Conservation (phyloP, 2,113 vertebrate species). For the Cottus gobio region DNA sequence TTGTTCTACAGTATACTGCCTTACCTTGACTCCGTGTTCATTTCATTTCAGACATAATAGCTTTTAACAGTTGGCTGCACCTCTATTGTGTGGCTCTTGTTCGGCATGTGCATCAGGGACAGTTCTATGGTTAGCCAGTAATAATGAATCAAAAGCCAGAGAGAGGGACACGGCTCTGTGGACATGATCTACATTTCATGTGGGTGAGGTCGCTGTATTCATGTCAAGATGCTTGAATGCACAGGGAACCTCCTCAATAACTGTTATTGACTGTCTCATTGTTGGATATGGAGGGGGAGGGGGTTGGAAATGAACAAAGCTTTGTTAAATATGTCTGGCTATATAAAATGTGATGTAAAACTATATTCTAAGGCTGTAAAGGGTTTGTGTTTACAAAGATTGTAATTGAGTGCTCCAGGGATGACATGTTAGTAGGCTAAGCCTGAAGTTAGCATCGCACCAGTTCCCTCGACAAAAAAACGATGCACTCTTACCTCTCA, state of each 20-base stretch:
- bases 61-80: constrained; percentile 66
- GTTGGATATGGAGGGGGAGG: constrained; percentile 1
- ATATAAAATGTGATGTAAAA: background rate
- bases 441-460: background rate
- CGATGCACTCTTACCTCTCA: background rate
- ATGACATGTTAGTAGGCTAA: background rate
- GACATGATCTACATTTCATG: constrained; percentile 42
- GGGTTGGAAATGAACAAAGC: background rate
- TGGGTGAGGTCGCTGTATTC: constrained; percentile 32
- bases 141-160: constrained; percentile 63
- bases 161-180: constrained; percentile 39
- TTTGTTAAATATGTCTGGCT: background rate
- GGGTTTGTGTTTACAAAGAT: background rate
- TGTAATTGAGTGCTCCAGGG: background rate
- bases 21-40: constrained; percentile 49
- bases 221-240: constrained; percentile 40
- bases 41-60: constrained; percentile 72
- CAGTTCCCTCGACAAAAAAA: background rate
- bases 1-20: constrained; percentile 36
- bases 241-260: constrained; percentile 38
- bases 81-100: constrained; percentile 67
- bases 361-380: background rate
- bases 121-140: constrained; percentile 53
- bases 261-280: constrained; percentile 22
- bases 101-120: constrained; percentile 63